These are phyloP conservation scores for Aulostomus chinensis DNA, from an alignment of 2,797 vertebrate species.

Conservation along the genomic window DNA sequence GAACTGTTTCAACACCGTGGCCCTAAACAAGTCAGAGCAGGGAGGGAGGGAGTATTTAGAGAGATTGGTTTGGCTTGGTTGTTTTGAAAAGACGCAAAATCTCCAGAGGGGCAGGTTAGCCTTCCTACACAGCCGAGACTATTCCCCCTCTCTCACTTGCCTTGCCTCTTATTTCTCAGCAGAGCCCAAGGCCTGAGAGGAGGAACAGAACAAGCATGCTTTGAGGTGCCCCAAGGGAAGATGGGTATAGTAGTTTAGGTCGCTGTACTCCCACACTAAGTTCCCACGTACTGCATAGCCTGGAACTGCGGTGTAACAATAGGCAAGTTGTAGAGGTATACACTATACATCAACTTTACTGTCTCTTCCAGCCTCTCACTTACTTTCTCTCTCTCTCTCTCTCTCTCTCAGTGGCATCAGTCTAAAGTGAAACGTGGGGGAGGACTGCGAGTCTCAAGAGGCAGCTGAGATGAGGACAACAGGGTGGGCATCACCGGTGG, in stretches of 20 bases:
- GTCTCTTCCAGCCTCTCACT: constrained; percentile 59
- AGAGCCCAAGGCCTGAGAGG: constrained; percentile 60
- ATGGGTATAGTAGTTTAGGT: constrained; percentile 69
- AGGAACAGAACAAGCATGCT: constrained; percentile 64
- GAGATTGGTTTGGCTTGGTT: constrained; percentile 29
- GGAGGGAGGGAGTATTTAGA: constrained; percentile 28
- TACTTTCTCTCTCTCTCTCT: constrained; percentile 18
- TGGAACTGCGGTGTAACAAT: constrained; percentile 53
- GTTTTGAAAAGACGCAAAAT: constrained; percentile 49
- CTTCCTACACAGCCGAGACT: constrained; percentile 65
- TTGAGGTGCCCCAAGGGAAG: constrained; percentile 68
- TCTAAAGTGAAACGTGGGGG: constrained; percentile 45
- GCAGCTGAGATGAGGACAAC: constrained; percentile 65
- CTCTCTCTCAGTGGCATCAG: constrained; percentile 37
- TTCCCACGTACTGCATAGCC: constrained; percentile 57
- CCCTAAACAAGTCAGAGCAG: constrained; percentile 33
- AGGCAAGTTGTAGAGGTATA: constrained; percentile 54
- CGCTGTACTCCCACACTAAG: constrained; percentile 64
- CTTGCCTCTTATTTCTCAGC: constrained; percentile 60
- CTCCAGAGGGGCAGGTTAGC: constrained; percentile 70
- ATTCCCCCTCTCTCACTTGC: constrained; percentile 54
- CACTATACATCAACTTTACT: constrained; percentile 52
- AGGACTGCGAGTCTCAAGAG: constrained; percentile 64
- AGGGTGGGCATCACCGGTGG: constrained; percentile 74
- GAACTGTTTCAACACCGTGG: constrained; percentile 18